phyloP scores from a whole-genome alignment of 35 echinoderm and acorn worm genomes.

The Chiridota heheva region DNA sequence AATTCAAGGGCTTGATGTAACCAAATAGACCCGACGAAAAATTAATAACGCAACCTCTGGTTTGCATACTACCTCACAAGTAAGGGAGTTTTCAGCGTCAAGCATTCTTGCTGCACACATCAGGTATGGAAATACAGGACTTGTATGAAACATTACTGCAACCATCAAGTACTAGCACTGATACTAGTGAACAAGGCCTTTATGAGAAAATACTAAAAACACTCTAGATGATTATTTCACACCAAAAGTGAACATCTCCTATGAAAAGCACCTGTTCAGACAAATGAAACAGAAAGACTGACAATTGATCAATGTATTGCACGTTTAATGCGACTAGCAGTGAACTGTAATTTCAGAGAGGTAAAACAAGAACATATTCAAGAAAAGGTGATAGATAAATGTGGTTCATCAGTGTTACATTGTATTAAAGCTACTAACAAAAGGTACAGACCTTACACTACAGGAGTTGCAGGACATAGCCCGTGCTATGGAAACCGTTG shows the following conservation, averaged over 20 bases:
- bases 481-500: background rate
- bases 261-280: constrained; percentile 61
- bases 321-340: constrained; percentile 22
- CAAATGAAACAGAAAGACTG: constrained; percentile 40
- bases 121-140: no score
- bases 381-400: constrained; percentile 59
- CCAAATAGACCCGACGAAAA: no score
- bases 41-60: no score
- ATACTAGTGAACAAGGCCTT: no score
- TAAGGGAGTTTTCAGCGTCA: background rate
- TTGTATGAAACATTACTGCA: no score
- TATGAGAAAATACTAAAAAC: constrained; percentile 39
- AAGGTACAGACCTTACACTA: constrained; percentile 42
- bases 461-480: constrained; percentile 21
- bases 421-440: constrained; percentile 39
- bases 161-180: no score
- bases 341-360: background rate
- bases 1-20: no score
- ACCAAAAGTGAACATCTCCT: constrained; percentile 54
- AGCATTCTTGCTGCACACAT: no score
- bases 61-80: constrained; percentile 1
- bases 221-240: constrained; percentile 48
- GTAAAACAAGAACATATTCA: constrained; percentile 18
- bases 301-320: constrained; percentile 60
- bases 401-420: constrained; percentile 32